Base-by-base conservation (phyloP, 1,140 invertebrate genomes). In the Propsilocerus akamusi region DNA sequence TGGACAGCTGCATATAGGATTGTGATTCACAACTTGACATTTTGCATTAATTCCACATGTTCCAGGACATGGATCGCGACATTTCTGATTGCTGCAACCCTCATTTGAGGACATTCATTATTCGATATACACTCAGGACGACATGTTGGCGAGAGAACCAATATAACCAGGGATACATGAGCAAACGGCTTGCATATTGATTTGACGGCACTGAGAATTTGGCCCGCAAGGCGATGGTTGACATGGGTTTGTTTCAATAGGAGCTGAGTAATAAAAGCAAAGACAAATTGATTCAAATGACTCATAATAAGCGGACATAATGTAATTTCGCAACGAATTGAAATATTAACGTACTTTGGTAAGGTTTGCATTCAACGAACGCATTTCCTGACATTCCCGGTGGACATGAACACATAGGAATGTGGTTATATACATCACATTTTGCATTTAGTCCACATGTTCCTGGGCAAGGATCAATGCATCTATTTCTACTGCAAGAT, bases 401-500 rank as follows among this genome's bases (percentile, higher is more conserved):
- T 37, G 79, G 57, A 59, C 85, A 89, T 41, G 71, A 69, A 58
- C 86, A 90, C 48, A 77, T 77, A 2, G 86, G 81, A 20, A 75
- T 73, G 55, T 88, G 83, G 64, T 86, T 83, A 20, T 76, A 63
- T 2, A 88, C 83, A 23, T 72, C 73, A 60, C 86, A 90, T 52
- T 78, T 74, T 0, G 86, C 80, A 63, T 83, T 84, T 37, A 80
- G 60, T 4, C 85, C 86, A 66, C 86, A 90, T 20, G 78, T 77
- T 47, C 79, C 81, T 30, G 77, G 73, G 57, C 86, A 89, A 5
- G 84, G 85, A 67, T 87, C 77, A 37, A 74, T 65, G 58, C 86
- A 90, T 70, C 88, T 87, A 57, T 87, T 83, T 59, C 83, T 84
- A 26, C 83, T 69, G 57, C 86, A 90, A 4, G 84, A 80, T 58